Conservation (phyloP, 2,113 vertebrate genomes). For the Synchiropus splendidus region DNA sequence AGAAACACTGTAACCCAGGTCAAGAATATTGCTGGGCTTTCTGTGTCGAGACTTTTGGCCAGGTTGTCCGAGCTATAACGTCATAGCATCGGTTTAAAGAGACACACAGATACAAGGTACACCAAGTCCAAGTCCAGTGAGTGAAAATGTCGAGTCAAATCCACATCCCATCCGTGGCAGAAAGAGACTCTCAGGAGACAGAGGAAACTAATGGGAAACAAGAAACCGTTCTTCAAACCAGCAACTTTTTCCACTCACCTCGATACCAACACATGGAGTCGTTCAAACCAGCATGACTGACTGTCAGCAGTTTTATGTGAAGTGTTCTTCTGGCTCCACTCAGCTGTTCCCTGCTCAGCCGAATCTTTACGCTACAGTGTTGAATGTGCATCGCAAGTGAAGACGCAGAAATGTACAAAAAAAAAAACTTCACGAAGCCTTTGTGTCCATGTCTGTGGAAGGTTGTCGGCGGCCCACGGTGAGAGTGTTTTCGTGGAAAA, state of each 20-base stretch:
- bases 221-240: conserved; percentile 36
- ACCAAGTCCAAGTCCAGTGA: no score
- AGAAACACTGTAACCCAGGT: no score
- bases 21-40: no score
- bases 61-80: no score
- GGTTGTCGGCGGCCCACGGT: conserved; percentile 19
- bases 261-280: conserved; percentile 7
- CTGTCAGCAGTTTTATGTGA: conserved; percentile 31
- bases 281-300: conserved; percentile 36
- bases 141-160: no score
- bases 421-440: no score
- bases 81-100: no score
- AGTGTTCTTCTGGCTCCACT: conserved; percentile 28
- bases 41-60: no score
- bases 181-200: no score
- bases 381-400: conserved; percentile 55
- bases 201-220: no score
- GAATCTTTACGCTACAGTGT: conserved; percentile 33
- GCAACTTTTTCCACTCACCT: conserved; percentile 24
- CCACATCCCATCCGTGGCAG: no score
- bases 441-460: conserved; percentile 28
- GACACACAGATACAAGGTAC: no score
- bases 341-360: conserved; percentile 29
- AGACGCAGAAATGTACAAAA: conserved; percentile 47
- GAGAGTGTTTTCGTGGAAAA: conserved; percentile 40